These are phyloP conservation scores for Hylia prasina DNA, from an alignment of 2,113 vertebrate genomes.

Conservation along the genomic window DNA sequence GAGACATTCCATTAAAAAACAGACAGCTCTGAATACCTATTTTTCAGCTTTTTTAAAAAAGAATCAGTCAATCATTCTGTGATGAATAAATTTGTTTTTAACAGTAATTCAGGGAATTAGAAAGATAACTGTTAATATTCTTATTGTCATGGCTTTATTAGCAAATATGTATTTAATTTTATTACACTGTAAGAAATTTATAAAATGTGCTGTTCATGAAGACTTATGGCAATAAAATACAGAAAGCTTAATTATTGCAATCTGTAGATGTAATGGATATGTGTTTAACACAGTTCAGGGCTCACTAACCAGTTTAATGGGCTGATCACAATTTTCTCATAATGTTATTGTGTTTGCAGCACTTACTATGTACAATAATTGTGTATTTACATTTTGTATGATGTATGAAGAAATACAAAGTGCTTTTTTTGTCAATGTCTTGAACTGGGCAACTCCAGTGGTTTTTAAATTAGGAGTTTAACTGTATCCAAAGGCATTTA, in stretches of 20 bases:
- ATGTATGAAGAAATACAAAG: background rate
- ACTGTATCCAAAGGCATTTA: slow-evolving; percentile 2
- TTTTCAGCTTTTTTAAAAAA: background rate
- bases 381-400: slow-evolving; percentile 12
- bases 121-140: background rate
- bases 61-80: background rate
- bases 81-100: background rate
- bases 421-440: background rate
- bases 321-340: slow-evolving; percentile 13
- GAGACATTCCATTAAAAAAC: background rate
- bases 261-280: background rate
- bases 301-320: slow-evolving; percentile 56
- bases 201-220: background rate
- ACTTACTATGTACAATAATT: background rate
- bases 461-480: slow-evolving; percentile 15
- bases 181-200: background rate
- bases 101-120: background rate
- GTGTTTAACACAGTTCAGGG: slow-evolving; percentile 51
- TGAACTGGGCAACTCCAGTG: slow-evolving; percentile 1
- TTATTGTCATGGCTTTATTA: background rate
- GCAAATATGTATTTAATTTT: background rate
- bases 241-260: background rate
- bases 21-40: background rate
- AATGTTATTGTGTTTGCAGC: background rate
- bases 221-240: background rate